A percentile compares a stretch with the other conserved stretches of the same genome.
These are phyloP conservation scores for Bombus pascuorum DNA, from an alignment of 1,140 invertebrate species.

Conservation along the genomic window DNA sequence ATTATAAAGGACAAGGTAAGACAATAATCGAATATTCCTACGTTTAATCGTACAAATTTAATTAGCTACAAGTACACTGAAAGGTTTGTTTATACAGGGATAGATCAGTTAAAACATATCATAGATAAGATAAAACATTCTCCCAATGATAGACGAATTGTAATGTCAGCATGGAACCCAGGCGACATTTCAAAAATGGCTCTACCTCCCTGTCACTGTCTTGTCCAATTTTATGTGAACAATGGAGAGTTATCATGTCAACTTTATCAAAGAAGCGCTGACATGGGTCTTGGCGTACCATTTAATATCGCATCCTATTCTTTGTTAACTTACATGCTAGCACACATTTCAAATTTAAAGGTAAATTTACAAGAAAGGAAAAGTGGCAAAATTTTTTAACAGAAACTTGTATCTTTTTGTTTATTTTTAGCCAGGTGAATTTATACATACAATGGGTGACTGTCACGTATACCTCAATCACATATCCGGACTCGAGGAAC, in stretches of 20 bases:
- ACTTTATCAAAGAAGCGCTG: slow-evolving; percentile 98
- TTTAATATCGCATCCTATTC: slow-evolving; percentile 99
- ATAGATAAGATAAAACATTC: slow-evolving; percentile 93
- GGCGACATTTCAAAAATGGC: slow-evolving; percentile 95
- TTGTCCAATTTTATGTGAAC: slow-evolving; percentile 97
- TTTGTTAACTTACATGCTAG: slow-evolving; percentile 97
- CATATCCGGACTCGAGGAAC: slow-evolving; percentile 91
- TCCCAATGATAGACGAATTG: slow-evolving; percentile 94
- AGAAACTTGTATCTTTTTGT: slow-evolving; percentile 41
- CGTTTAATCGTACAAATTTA: neutral
- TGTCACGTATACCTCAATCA: slow-evolving; percentile 98
- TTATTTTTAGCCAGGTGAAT: slow-evolving; percentile 92
- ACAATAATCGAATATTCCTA: neutral
- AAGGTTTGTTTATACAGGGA: slow-evolving; percentile 80
- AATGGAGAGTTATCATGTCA: slow-evolving; percentile 93
- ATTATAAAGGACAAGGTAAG: slow-evolving; percentile 94
- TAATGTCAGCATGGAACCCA: slow-evolving; percentile 98
- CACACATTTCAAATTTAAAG: slow-evolving; percentile 95
- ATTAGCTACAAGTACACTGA: neutral
- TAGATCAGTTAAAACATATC: slow-evolving; percentile 94
- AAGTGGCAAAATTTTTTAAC: slow-evolving; percentile 19
- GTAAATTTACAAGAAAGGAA: slow-evolving; percentile 71
- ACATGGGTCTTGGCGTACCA: slow-evolving; percentile 98
- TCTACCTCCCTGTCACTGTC: slow-evolving; percentile 97
- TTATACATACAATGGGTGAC: slow-evolving; percentile 98